These are phyloP conservation scores for Choristoneura rosaceana DNA, from an alignment of 2,888 invertebrate species.

Conservation along the genomic window DNA sequence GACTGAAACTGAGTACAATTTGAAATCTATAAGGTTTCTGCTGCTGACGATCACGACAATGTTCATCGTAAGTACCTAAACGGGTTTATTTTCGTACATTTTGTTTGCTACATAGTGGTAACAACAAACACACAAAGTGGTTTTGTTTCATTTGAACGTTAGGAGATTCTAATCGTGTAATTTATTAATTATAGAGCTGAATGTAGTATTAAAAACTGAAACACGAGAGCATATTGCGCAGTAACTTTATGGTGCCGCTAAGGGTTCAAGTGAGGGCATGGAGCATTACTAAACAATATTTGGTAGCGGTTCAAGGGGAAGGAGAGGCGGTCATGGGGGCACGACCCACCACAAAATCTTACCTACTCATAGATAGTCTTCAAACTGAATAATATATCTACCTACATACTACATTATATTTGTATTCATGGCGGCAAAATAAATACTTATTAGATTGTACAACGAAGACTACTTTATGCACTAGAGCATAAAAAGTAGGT, in stretches of 20 bases:
- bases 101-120: neutral
- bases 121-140: no score
- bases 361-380: no score
- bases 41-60: slow-evolving; percentile 76
- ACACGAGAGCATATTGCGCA: neutral
- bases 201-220: neutral
- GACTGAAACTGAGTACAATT: slow-evolving; percentile 75
- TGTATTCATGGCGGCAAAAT: no score
- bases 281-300: neutral
- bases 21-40: slow-evolving; percentile 80
- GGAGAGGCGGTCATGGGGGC: no score
- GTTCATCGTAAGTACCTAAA: slow-evolving; percentile 74
- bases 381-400: no score
- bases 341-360: no score
- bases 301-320: neutral
- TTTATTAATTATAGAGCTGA: neutral
- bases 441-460: no score
- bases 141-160: neutral
- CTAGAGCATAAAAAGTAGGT: no score
- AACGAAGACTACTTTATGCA: no score
- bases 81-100: slow-evolving; percentile 3
- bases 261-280: neutral
- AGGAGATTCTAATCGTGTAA: neutral
- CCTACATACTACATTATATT: no score
- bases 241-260: neutral